These are phyloP conservation scores for Lutraria rhynchaena DNA, from an alignment of 1,140 invertebrate species.

Conservation along the genomic window DNA sequence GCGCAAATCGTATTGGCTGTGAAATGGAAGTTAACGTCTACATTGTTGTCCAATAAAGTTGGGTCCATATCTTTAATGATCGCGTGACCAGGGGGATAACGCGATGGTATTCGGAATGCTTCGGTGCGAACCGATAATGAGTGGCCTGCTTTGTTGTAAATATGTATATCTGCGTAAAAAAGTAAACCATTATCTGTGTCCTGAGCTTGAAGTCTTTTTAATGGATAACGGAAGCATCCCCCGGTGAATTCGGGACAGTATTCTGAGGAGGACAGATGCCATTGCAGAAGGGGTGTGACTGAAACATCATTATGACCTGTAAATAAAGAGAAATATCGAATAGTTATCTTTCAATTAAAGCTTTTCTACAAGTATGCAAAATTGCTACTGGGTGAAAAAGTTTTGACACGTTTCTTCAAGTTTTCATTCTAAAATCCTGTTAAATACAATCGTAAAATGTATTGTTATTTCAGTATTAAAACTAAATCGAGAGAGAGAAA, in stretches of 20 bases:
- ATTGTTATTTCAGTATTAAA: no score
- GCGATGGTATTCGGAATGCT: slow-evolving; percentile 12
- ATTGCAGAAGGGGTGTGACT: neutral
- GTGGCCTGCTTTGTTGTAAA: slow-evolving; percentile 36
- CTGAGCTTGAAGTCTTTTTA: neutral
- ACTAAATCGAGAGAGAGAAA: no score
- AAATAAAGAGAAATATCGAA: no score
- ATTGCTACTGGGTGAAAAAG: no score
- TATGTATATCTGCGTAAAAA: slow-evolving; percentile 5
- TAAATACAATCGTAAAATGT: no score
- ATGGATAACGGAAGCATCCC: slow-evolving; percentile 22
- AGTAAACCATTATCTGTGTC: slow-evolving; percentile 17
- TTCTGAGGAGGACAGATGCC: neutral
- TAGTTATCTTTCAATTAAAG: no score
- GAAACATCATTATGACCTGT: neutral
- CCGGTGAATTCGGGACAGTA: neutral
- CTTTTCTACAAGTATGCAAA: no score
- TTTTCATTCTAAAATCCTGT: no score
- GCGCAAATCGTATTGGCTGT: slow-evolving; percentile 1
- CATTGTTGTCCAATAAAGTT: no score
- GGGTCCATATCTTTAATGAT: slow-evolving; percentile 15
- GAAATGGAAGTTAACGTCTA: slow-evolving; percentile 20
- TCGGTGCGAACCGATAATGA: neutral
- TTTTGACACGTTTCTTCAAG: no score
- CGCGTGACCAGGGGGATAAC: slow-evolving; percentile 20